Percentiles rank a stretch among this genome's conserved stretches.
Evolutionary conservation across 1,140 invertebrate genomes (phyloP).

Genomic region (Neodiprion pinetum): DNA sequence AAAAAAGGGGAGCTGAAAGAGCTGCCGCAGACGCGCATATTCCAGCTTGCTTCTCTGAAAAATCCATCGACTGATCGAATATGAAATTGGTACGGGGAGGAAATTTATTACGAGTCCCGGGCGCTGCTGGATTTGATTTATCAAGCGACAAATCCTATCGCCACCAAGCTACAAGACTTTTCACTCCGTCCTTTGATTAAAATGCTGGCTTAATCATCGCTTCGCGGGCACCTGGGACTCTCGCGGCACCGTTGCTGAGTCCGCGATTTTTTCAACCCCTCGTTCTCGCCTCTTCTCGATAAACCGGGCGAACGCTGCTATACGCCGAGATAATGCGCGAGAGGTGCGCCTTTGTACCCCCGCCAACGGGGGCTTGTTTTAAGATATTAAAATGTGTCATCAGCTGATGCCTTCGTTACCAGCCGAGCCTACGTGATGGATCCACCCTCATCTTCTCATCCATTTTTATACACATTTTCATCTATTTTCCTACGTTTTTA

Average conservation of each 20-base stretch:
- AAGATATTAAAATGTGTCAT: constrained; percentile 62
- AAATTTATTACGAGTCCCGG: constrained; percentile 43
- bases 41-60: not conserved
- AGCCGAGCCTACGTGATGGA: constrained; percentile 41
- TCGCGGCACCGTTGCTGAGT: constrained; percentile 20
- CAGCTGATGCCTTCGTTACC: constrained; percentile 55
- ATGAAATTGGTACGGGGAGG: constrained; percentile 33
- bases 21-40: no score
- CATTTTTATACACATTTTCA: no score
- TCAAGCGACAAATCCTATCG: constrained; percentile 56
- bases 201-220: constrained; percentile 56
- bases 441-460: constrained; percentile 16
- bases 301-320: not conserved
- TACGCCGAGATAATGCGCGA: not conserved
- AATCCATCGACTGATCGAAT: constrained; percentile 22
- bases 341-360: not conserved
- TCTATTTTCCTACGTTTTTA: no score
- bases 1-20: no score
- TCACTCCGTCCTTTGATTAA: constrained; percentile 60
- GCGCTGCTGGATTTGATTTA: constrained; percentile 52
- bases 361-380: constrained; percentile 39
- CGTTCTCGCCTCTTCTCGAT: not conserved
- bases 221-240: constrained; percentile 44
- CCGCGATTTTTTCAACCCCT: not conserved
- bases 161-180: constrained; percentile 56